phyloP scores from a whole-genome alignment of 35 echinoderm and acorn worm genomes.

The Patiria miniata region DNA sequence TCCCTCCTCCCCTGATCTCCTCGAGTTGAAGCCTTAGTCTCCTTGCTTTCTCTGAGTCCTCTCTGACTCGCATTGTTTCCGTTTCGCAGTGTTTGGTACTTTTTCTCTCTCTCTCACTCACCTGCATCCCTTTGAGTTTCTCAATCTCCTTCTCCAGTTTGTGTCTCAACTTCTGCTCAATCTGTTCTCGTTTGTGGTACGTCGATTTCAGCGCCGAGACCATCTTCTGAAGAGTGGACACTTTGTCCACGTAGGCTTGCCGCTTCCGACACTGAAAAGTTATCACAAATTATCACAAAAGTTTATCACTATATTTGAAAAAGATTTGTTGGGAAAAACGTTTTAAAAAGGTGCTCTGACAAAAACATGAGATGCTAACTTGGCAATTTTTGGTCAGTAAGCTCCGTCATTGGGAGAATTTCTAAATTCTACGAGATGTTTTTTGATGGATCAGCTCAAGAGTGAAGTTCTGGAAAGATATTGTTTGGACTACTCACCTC shows the following conservation, averaged over 20 bases:
- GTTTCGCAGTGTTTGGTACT: too few species aligned
- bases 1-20: too few species aligned
- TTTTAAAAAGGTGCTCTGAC: neutral
- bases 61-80: too few species aligned
- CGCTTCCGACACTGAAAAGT: conserved; percentile 70
- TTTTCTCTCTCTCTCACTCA: neutral
- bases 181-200: conserved; percentile 79
- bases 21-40: too few species aligned
- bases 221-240: conserved; percentile 57
- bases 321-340: neutral
- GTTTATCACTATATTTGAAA: neutral
- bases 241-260: conserved; percentile 84
- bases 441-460: too few species aligned
- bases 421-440: too few species aligned
- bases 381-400: too few species aligned
- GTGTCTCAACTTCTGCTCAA: conserved; percentile 73
- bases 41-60: too few species aligned
- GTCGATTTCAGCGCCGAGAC: conserved; percentile 66
- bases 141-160: conserved; percentile 90
- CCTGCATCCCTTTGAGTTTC: conserved; percentile 76
- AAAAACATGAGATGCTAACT: neutral
- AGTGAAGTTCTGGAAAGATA: neutral
- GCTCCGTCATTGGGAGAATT: too few species aligned
- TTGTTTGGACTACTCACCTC: conserved; percentile 56
- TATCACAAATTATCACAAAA: neutral